Evolutionary conservation across 2,797 vertebrate species (phyloP), one percentile per base, ranked within the genome.

Genomic region (Anguilla marmorata): DNA sequence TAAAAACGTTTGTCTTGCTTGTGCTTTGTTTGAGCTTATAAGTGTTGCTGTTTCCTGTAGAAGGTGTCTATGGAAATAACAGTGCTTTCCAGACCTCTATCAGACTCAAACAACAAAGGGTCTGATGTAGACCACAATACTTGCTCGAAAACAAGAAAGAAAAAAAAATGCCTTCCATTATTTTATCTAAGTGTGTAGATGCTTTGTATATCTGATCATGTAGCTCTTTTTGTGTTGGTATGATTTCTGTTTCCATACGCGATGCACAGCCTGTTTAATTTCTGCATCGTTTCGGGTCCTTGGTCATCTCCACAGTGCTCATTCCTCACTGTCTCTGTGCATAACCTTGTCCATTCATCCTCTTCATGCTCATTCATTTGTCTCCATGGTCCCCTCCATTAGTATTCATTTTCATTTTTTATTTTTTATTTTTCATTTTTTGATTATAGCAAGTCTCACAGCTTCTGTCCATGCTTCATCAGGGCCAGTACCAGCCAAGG

Each of bases 381-480:
- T 83, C 90, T 86, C 90, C 88, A 91, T 83, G 90, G 79, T 90
- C 89, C 11, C 50, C 50, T 86, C 50, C 88, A 85, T 88, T 88
- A 87, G 89, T 33, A 90, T 88, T 86, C 84, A 86, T 90, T 92
- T 91, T 93, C 87, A 88, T 87, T 90, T 86, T 91, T 82, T 92
- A 90, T 91, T 84, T 93, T 91, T 94, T 92, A 84, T 92, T 93
- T 94, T 91, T 45, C 41, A 45, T 86, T 89, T 95, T 96, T 95
- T 94, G 95, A 94, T 95, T 96, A 96, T 96, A 97, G 97, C 98
- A 99, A 99, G 98, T 99, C 94, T 99, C 98, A 94, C 98, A 99
- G 95, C 98, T 99, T 96, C 98, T 99, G 93, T 99, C 98, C 30
- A 99, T 99, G 97, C 98, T 99, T 93, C 98, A 99, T 95, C 98